Percentiles rank a stretch among this genome's conserved stretches.
phyloP scores from a whole-genome alignment of 2,113 vertebrate genomes.

The Mirza zaza region DNA sequence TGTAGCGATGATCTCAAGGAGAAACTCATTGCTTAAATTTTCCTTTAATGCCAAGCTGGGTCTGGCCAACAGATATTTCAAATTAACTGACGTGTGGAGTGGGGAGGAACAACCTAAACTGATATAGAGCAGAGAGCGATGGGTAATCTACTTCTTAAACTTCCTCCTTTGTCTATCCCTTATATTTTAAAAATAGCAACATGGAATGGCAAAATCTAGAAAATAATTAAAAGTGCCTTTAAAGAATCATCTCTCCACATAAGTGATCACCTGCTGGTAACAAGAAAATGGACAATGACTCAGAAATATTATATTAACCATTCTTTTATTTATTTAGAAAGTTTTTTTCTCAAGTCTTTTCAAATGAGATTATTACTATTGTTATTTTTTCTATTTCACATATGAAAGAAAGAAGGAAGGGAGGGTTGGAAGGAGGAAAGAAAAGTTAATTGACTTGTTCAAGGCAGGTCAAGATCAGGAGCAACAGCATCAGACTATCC shows the following conservation, averaged over 20 bases:
- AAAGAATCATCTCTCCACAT: constrained; percentile 53
- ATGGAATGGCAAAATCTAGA: constrained; percentile 42
- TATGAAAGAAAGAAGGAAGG: neutral
- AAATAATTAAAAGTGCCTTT: constrained; percentile 53
- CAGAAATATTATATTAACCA: neutral
- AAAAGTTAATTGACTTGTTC: neutral
- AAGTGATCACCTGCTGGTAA: neutral
- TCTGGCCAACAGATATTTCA: constrained; percentile 57
- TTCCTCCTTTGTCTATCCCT: constrained; percentile 54
- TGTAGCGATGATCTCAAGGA: constrained; percentile 31
- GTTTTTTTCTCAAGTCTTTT: neutral
- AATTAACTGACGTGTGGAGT: constrained; percentile 20
- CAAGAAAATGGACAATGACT: constrained; percentile 34
- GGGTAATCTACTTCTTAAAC: constrained; percentile 54
- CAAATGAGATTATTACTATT: neutral
- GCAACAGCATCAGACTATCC: neutral
- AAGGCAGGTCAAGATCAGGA: neutral
- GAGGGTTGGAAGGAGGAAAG: neutral
- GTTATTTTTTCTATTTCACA: neutral
- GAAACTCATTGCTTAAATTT: constrained; percentile 40
- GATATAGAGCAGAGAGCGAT: constrained; percentile 25
- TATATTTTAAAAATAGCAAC: constrained; percentile 54
- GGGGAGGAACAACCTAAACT: neutral
- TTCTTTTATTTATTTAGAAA: constrained; percentile 1
- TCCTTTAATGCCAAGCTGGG: constrained; percentile 52